phyloP scores from a whole-genome alignment of 2,797 vertebrate species.

The Valencia hispanica region DNA sequence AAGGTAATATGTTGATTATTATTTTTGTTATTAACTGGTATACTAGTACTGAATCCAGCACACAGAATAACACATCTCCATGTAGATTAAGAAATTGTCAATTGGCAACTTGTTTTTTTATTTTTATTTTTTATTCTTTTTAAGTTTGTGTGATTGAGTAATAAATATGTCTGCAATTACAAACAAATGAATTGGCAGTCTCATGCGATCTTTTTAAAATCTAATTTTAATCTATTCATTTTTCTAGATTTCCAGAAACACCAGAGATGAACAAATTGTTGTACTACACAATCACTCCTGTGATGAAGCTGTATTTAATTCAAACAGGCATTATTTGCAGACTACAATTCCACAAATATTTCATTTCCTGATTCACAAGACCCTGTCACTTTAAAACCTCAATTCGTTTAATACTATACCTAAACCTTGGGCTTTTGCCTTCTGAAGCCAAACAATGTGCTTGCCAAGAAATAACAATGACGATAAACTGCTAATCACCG shows the following conservation, averaged over 20 bases:
- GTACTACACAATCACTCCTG: background rate
- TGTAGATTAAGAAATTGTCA: too few species aligned
- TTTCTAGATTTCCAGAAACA: background rate
- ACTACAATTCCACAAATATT: background rate
- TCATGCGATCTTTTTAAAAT: background rate
- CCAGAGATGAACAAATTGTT: background rate
- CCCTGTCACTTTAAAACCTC: background rate
- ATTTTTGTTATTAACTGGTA: background rate
- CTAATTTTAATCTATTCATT: background rate
- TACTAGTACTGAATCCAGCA: background rate
- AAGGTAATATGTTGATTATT: too few species aligned
- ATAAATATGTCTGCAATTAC: background rate
- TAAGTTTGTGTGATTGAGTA: background rate
- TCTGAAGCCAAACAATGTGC: background rate
- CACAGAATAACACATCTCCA: background rate
- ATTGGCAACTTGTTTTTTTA: too few species aligned
- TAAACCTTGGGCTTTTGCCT: background rate
- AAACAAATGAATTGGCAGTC: too few species aligned
- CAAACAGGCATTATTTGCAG: too few species aligned
- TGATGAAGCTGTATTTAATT: background rate
- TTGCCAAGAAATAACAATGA: slow-evolving; percentile 11
- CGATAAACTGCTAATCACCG: slow-evolving; percentile 28
- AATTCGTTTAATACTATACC: background rate
- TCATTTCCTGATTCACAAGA: background rate
- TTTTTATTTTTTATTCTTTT: background rate